Conservation (phyloP, 2,797 vertebrate species). For the Fistularia tabacaria region DNA sequence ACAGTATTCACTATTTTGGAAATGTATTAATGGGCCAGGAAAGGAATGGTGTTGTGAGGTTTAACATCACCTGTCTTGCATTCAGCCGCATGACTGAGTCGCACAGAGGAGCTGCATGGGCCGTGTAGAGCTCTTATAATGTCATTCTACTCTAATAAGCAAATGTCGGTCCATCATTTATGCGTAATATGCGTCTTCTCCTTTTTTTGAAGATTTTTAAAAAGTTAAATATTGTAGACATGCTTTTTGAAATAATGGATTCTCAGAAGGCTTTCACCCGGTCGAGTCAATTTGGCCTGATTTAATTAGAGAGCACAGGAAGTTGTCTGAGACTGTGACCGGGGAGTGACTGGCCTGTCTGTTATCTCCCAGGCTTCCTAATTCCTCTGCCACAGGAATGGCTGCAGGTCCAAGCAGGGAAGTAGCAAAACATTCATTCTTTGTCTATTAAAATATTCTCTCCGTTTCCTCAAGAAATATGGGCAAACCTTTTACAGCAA, state of each 20-base stretch:
- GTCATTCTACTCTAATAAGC: background rate
- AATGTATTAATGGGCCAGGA: background rate
- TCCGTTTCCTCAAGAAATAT: background rate
- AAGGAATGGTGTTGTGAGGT: background rate
- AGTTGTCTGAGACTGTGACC: slow-evolving; percentile 41
- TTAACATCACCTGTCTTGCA: background rate
- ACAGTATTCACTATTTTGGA: background rate
- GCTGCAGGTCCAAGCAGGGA: slow-evolving; percentile 12
- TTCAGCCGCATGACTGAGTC: background rate
- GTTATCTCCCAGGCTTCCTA: slow-evolving; percentile 57
- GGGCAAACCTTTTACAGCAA: background rate
- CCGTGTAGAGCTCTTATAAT: background rate
- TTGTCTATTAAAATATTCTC: slow-evolving; percentile 12
- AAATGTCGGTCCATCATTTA: slow-evolving; percentile 3
- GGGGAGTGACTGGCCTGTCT: slow-evolving; percentile 38
- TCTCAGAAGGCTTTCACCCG: slow-evolving; percentile 45
- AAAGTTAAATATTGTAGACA: slow-evolving; percentile 29
- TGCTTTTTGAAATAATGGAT: slow-evolving; percentile 39
- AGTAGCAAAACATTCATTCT: slow-evolving; percentile 6
- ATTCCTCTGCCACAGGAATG: slow-evolving; percentile 44
- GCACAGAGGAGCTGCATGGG: background rate
- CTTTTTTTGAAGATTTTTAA: slow-evolving; percentile 20
- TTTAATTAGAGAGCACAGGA: slow-evolving; percentile 61
- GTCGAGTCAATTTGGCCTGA: slow-evolving; percentile 48
- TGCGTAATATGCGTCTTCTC: slow-evolving; percentile 13